phyloP scores from a whole-genome alignment of 2,888 invertebrate genomes.

The Lasioglossum vierecki region DNA sequence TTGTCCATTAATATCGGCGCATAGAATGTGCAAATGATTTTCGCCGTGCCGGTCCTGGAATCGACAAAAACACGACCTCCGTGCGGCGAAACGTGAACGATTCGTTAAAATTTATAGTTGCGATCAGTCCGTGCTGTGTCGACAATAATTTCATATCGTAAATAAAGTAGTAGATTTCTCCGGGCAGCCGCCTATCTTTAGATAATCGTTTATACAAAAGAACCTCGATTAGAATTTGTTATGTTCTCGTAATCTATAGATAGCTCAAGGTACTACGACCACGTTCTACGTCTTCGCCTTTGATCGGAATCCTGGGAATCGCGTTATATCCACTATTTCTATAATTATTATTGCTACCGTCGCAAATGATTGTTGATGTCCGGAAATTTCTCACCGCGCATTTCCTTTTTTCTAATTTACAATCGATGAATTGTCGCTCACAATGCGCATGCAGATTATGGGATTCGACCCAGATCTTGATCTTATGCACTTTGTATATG shows the following conservation, averaged over 20 bases:
- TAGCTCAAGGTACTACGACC: not conserved
- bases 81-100: not conserved
- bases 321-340: not conserved
- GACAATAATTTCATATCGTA: not conserved
- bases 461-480: not conserved
- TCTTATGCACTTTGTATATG: not conserved
- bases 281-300: not conserved
- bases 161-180: not conserved
- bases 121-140: not conserved
- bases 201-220: constrained; percentile 7
- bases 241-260: constrained; percentile 11
- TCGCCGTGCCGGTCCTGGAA: not conserved
- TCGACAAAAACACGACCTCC: not conserved
- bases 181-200: not conserved
- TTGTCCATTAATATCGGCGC: not conserved
- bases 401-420: not conserved
- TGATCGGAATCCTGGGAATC: not conserved
- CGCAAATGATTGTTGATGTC: not conserved
- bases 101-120: not conserved
- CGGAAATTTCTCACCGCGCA: not conserved
- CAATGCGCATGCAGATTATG: not conserved
- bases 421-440: not conserved
- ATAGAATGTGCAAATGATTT: not conserved
- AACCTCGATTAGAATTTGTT: constrained; percentile 22
- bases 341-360: not conserved